These are phyloP conservation scores for Nymphicus hollandicus DNA, from an alignment of 2,113 vertebrate species.

Conservation along the genomic window DNA sequence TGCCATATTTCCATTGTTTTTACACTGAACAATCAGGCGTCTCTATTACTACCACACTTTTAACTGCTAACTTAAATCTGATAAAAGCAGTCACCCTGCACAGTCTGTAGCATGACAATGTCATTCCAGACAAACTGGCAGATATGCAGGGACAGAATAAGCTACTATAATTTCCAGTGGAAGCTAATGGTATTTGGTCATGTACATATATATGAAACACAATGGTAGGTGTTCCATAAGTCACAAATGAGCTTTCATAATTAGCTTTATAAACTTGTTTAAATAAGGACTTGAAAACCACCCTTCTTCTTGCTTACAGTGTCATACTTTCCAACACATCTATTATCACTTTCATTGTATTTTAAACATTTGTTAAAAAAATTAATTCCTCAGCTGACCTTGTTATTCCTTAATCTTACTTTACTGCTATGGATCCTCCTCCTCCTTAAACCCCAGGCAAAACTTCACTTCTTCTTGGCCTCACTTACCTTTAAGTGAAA, in stretches of 20 bases:
- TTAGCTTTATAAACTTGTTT: not conserved
- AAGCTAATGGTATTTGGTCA: not conserved
- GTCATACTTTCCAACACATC: not conserved
- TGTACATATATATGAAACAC: not conserved
- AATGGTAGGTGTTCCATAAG: not conserved
- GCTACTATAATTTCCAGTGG: not conserved
- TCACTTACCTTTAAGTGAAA: conserved; percentile 6
- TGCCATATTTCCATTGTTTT: not conserved
- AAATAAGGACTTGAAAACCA: not conserved
- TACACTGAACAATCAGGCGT: not conserved
- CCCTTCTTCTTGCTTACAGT: not conserved
- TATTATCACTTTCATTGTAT: not conserved
- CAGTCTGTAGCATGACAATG: not conserved
- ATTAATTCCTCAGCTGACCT: not conserved
- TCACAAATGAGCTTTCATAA: not conserved
- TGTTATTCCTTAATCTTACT: conserved; percentile 17
- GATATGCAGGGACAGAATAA: not conserved
- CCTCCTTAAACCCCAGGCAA: conserved; percentile 17
- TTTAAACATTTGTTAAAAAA: not conserved
- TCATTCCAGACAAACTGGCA: not conserved
- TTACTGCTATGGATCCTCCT: not conserved
- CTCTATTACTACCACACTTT: not conserved
- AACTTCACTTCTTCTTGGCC: conserved; percentile 21
- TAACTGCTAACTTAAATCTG: not conserved
- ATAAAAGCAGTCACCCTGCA: not conserved